Evolutionary conservation across 2,797 vertebrate species (phyloP), one percentile per base, ranked within the genome.

Genomic region (Myioborus miniatus): DNA sequence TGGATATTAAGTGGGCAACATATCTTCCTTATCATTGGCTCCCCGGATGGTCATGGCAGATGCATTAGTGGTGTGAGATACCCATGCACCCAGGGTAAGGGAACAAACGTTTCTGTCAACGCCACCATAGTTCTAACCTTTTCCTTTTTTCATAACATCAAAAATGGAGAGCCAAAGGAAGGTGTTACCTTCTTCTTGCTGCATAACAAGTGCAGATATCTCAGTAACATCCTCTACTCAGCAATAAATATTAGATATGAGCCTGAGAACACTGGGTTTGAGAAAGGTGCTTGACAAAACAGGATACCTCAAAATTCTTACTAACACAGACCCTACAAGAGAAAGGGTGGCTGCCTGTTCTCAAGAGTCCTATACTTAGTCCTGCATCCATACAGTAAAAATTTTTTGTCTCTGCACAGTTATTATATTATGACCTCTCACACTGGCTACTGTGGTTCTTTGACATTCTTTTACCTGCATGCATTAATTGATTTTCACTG

Each of bases 361-460:
- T 75, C 65, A 63, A 0, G 21, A 49, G 27, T 65, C 24, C 26
- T 70, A 24, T 15, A 26, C 23, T 29, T 34, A 70, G 15, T 46
- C 20, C 14, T 75, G 20, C 22, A 43, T 7, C 10, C 1, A 2
- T 0, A 0, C 12, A 75, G 26, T 34, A 41, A 52, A 81, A 59
- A 4, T 19, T 14, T 44, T 69, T 88, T 72, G 9, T 37, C 37
- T 39, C 12, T 39, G 12, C 37, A 39, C 37, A 39, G 37, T 39
- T 13, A 39, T 39, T 39, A 39, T 39, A 39, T 39, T 39, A 39
- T 39, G 37, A 39, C 37, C 37, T 39, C 37, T 39, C 37, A 39
- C 37, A 39, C 37, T 39, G 37, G 37, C 37, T 39, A 39, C 37
- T 12, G 6, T 2, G 17, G 13, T 55, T 53, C 52, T 32, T 6